A percentile compares a stretch with the other conserved stretches of the same genome.
Evolutionary conservation across 2,797 vertebrate species (phyloP).

Genomic region (Pogoniulus pusillus): DNA sequence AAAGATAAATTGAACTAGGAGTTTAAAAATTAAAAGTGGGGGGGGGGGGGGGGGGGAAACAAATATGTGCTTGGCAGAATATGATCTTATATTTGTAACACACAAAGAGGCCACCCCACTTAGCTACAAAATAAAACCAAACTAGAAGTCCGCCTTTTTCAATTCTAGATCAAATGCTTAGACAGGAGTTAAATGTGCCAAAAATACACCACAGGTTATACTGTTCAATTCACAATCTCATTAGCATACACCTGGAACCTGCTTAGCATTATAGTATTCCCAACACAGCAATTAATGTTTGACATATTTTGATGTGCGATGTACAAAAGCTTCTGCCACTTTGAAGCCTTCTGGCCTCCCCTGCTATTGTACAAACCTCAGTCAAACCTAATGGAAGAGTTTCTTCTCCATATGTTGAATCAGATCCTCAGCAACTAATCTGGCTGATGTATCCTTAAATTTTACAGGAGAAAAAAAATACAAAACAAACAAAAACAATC

Average conservation of each 20-base stretch:
- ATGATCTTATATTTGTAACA: background rate
- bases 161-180: background rate
- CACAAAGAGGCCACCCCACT: accelerated
- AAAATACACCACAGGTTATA: background rate
- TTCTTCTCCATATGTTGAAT: background rate
- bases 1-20: background rate
- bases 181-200: background rate
- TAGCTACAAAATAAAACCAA: background rate
- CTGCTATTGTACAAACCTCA: background rate
- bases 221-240: background rate
- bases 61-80: background rate
- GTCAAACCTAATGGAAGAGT: background rate
- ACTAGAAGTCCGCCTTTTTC: background rate
- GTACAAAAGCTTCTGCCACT: background rate
- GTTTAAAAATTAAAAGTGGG: background rate
- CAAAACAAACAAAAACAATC: background rate
- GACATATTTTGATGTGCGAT: background rate
- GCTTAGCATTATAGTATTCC: background rate
- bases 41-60: background rate
- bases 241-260: background rate
- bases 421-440: background rate
- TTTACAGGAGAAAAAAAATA: background rate
- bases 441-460: background rate
- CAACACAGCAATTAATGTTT: background rate
- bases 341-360: background rate